Percentiles rank a stretch among this genome's conserved stretches.
phyloP scores from a whole-genome alignment of 2,113 vertebrate genomes.

The Clarias magur region DNA sequence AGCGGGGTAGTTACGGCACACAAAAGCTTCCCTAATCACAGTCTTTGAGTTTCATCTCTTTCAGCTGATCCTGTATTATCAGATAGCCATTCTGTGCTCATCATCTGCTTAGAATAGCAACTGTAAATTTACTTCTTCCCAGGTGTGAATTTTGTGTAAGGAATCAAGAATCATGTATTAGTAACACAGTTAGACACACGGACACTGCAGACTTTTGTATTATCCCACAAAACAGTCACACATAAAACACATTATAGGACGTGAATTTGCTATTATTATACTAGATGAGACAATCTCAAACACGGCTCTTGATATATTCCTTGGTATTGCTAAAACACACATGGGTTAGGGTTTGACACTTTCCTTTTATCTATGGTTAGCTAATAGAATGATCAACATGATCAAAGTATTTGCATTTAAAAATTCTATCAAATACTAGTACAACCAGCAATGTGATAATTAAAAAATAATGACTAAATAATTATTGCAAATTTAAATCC shows the following conservation, averaged over 20 bases:
- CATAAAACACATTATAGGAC: constrained; percentile 24
- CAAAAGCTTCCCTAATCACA: constrained; percentile 16
- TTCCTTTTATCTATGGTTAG: constrained; percentile 39
- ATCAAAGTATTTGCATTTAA: constrained; percentile 47
- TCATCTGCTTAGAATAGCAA: constrained; percentile 2
- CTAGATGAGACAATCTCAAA: constrained; percentile 39
- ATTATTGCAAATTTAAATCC: constrained; percentile 30
- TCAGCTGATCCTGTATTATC: constrained; percentile 28
- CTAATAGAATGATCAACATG: constrained; percentile 53
- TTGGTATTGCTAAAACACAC: constrained; percentile 45
- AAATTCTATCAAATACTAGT: constrained; percentile 35
- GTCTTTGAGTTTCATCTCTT: neutral
- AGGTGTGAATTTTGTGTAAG: neutral
- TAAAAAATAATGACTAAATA: constrained; percentile 23
- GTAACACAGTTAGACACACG: constrained; percentile 14
- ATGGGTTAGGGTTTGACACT: neutral
- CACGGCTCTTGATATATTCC: constrained; percentile 38
- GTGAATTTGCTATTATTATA: constrained; percentile 16
- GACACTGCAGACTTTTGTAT: constrained; percentile 21
- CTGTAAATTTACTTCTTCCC: neutral
- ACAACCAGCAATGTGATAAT: constrained; percentile 45
- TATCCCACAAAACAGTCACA: constrained; percentile 35
- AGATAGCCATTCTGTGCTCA: neutral
- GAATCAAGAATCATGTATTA: neutral
- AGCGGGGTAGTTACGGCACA: neutral